Percentiles rank a stretch among this genome's conserved stretches.
These are phyloP conservation scores for Oryzias melastigma DNA, from an alignment of 2,113 vertebrate genomes.

Conservation along the genomic window DNA sequence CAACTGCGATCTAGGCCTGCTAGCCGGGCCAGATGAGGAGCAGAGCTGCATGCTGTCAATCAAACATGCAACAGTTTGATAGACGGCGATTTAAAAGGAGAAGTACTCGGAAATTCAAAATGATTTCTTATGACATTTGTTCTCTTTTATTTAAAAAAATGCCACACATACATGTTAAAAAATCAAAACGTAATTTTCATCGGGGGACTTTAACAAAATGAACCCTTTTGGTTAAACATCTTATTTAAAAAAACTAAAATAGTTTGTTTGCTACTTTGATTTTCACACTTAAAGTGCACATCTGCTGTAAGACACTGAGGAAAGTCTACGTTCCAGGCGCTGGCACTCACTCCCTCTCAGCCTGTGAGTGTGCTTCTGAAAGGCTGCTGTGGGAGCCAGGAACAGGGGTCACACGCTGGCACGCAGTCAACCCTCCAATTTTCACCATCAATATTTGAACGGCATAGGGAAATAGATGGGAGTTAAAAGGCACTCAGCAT, in stretches of 20 bases:
- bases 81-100: no score
- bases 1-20: no score
- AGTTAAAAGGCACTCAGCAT: constrained; percentile 82
- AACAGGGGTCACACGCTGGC: constrained; percentile 72
- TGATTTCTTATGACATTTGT: no score
- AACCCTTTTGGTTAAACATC: constrained; percentile 8
- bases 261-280: constrained; percentile 48
- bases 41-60: no score
- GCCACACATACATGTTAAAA: no score
- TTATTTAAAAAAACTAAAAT: constrained; percentile 54
- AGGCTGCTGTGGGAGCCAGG: constrained; percentile 55
- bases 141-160: no score
- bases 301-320: constrained; percentile 57
- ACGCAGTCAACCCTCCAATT: constrained; percentile 75
- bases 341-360: constrained; percentile 47
- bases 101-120: no score
- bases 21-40: no score
- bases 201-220: no score
- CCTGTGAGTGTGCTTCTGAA: constrained; percentile 38
- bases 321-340: constrained; percentile 59
- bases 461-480: constrained; percentile 72
- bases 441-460: constrained; percentile 82
- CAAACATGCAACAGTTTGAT: no score
- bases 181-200: no score
- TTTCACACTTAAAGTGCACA: constrained; percentile 62